A percentile compares a stretch with the other conserved stretches of the same genome.
Evolutionary conservation across 2,113 vertebrate species (phyloP).

Genomic region (Serilophus lunatus): DNA sequence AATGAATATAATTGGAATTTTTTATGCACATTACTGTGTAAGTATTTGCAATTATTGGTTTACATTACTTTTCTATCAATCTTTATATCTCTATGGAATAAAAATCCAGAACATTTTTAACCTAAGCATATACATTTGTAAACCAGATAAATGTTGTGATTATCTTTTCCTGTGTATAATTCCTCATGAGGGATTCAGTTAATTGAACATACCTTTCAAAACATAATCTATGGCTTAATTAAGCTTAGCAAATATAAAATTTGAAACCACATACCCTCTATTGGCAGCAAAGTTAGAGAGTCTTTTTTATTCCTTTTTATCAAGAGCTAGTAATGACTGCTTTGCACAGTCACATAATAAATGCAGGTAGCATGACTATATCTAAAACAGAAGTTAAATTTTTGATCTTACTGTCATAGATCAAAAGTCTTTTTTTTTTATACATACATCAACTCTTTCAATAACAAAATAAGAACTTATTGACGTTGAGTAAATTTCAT

Average conservation of each 20-base stretch:
- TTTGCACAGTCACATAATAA: slow-evolving; percentile 76
- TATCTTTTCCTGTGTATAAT: slow-evolving; percentile 93
- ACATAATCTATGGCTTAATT: slow-evolving; percentile 99
- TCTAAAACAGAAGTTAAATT: slow-evolving; percentile 80
- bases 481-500: slow-evolving; percentile 89
- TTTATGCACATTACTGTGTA: slow-evolving; percentile 26
- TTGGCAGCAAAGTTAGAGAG: slow-evolving; percentile 86
- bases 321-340: slow-evolving; percentile 83
- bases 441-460: slow-evolving; percentile 76
- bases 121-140: slow-evolving; percentile 92
- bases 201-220: slow-evolving; percentile 94
- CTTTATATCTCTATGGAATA: slow-evolving; percentile 73
- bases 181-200: slow-evolving; percentile 94
- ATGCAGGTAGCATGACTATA: slow-evolving; percentile 83
- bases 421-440: slow-evolving; percentile 72
- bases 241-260: slow-evolving; percentile 97
- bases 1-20: slow-evolving; percentile 45
- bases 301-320: slow-evolving; percentile 80
- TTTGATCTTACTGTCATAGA: slow-evolving; percentile 83
- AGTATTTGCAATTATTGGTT: slow-evolving; percentile 67
- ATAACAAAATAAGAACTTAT: slow-evolving; percentile 82
- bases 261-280: slow-evolving; percentile 81
- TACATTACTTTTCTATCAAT: slow-evolving; percentile 72
- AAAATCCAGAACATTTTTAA: slow-evolving; percentile 88
- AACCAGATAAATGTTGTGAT: slow-evolving; percentile 98